Conservation (phyloP, 2,113 vertebrate genomes). For the Toxotes jaculatrix region DNA sequence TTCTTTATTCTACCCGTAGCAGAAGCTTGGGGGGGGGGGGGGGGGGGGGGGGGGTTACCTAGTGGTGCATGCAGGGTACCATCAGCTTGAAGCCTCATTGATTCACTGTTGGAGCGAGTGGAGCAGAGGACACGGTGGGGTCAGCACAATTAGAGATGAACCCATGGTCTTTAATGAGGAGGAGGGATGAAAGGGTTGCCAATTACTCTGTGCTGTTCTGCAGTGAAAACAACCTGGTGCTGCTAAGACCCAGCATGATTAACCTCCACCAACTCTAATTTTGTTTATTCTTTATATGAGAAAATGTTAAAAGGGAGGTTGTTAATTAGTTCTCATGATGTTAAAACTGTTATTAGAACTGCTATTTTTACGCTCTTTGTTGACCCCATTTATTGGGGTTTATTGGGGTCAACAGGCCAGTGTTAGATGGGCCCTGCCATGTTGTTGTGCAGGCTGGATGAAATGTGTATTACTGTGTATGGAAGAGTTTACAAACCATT, state of each 20-base stretch:
- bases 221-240: constrained; percentile 43
- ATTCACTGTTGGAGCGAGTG: constrained; percentile 46
- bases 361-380: constrained; percentile 1
- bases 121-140: constrained; percentile 55
- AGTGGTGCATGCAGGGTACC: constrained; percentile 38
- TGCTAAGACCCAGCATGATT: constrained; percentile 43
- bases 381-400: constrained; percentile 19
- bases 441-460: neutral
- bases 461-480: neutral
- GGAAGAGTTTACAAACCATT: neutral
- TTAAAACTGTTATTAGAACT: constrained; percentile 6
- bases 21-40: neutral
- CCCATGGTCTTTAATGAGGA: constrained; percentile 64
- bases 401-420: constrained; percentile 29
- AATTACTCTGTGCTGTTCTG: constrained; percentile 62
- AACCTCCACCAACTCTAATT: constrained; percentile 48
- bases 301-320: neutral
- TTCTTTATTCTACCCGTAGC: constrained; percentile 44
- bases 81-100: constrained; percentile 58
- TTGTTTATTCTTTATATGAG: constrained; percentile 44
- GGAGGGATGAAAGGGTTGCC: constrained; percentile 63
- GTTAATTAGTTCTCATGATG: constrained; percentile 38
- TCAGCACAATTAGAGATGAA: constrained; percentile 69
- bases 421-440: neutral
- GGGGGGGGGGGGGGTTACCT: constrained; percentile 14